phyloP scores from a whole-genome alignment of 1,140 invertebrate species.

The Drosophila insularis region DNA sequence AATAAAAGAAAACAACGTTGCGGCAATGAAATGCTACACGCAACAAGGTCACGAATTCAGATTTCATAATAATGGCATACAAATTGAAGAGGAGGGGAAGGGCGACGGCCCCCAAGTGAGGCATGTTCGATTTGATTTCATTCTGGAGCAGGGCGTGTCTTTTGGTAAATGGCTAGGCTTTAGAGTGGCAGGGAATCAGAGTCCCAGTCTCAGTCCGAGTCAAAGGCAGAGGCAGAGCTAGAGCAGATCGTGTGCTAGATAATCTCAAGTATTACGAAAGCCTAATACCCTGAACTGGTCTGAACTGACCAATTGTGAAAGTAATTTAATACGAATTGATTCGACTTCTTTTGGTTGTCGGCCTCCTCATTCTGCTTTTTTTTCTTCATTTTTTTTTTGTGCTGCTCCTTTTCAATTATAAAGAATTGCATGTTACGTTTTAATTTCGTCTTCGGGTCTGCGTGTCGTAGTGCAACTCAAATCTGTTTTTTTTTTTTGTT shows the following conservation, averaged over 20 bases:
- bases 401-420: conserved; percentile 66
- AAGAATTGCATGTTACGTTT: conserved; percentile 79
- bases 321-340: conserved; percentile 75
- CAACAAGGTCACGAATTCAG: conserved; percentile 73
- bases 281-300: conserved; percentile 42
- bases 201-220: no score
- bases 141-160: conserved; percentile 38
- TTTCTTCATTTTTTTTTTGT: not conserved
- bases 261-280: conserved; percentile 50
- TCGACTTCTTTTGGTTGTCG: conserved; percentile 3
- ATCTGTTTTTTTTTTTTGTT: not conserved
- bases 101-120: conserved; percentile 16
- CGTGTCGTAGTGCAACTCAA: conserved; percentile 62
- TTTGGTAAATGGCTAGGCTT: not conserved
- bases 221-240: not conserved
- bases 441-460: conserved; percentile 66
- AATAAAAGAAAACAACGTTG: conserved; percentile 23
- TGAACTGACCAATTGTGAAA: conserved; percentile 73
- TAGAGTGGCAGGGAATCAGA: not conserved
- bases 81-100: not conserved
- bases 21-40: conserved; percentile 50
- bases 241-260: conserved; percentile 27
- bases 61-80: conserved; percentile 41
- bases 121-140: conserved; percentile 24
- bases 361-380: conserved; percentile 2